These are phyloP conservation scores for Molossus molossus DNA, from an alignment of 2,797 vertebrate genomes.

Conservation along the genomic window DNA sequence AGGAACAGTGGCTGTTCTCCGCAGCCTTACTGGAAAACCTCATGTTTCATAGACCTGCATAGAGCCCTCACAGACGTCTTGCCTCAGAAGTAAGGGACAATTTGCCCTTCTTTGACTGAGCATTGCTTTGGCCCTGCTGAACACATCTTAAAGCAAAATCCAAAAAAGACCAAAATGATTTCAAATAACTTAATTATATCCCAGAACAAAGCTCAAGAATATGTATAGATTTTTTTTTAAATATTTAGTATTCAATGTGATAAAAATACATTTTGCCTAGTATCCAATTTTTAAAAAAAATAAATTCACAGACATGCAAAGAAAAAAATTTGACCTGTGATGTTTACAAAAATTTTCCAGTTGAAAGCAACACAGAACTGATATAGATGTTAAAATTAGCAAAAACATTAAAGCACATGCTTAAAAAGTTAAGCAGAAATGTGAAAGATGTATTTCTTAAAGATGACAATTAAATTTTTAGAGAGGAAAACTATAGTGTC, in stretches of 20 bases:
- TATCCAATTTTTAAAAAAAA: background rate
- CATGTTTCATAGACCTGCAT: background rate
- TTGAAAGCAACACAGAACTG: slow-evolving; percentile 6
- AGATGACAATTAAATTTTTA: background rate
- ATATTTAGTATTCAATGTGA: background rate
- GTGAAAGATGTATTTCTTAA: background rate
- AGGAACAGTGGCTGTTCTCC: background rate
- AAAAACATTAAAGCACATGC: background rate
- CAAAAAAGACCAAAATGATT: background rate
- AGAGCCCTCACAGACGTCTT: background rate
- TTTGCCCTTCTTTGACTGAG: background rate
- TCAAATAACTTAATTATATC: slow-evolving; percentile 6
- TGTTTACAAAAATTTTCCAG: background rate
- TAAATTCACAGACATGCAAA: background rate
- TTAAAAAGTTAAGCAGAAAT: slow-evolving; percentile 16
- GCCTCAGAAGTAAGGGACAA: background rate
- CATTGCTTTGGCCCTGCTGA: background rate
- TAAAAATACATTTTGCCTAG: background rate
- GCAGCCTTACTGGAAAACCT: background rate
- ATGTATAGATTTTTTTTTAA: background rate
- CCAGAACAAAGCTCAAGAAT: background rate
- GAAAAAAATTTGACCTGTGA: background rate
- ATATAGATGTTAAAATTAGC: background rate
- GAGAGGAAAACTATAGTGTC: background rate
- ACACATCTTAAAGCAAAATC: background rate